Evolutionary conservation across 2,113 vertebrate genomes (phyloP).

Genomic region (Chrysemys picta): DNA sequence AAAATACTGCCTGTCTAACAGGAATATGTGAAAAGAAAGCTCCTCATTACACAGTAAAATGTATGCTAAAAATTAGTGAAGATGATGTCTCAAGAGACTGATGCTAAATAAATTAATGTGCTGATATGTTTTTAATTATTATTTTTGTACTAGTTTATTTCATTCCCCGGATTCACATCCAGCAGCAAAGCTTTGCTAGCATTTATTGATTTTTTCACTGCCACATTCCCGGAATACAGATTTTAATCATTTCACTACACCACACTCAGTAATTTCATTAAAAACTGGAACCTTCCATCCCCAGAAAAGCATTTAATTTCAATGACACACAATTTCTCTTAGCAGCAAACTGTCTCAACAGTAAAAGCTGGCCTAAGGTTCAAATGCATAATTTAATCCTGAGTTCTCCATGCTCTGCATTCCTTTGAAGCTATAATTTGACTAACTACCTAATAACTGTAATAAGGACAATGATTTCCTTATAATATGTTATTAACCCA

Average conservation of each 20-base stretch:
- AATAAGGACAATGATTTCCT: conserved; percentile 92
- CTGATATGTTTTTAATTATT: conserved; percentile 92
- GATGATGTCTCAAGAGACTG: conserved; percentile 87
- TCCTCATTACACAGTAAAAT: conserved; percentile 94
- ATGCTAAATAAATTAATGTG: conserved; percentile 91
- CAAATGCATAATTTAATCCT: conserved; percentile 93
- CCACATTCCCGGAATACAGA: conserved; percentile 96
- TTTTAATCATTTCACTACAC: conserved; percentile 93
- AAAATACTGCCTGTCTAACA: conserved; percentile 86
- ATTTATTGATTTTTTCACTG: conserved; percentile 89
- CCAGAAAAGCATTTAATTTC: conserved; percentile 96
- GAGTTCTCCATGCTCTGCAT: conserved; percentile 87
- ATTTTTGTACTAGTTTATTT: conserved; percentile 88
- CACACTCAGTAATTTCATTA: conserved; percentile 95
- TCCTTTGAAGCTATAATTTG: conserved; percentile 91
- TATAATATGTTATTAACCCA: conserved; percentile 87
- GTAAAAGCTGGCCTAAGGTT: conserved; percentile 94
- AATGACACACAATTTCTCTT: conserved; percentile 91
- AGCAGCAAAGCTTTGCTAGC: conserved; percentile 86
- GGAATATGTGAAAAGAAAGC: conserved; percentile 84
- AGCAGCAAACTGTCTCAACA: conserved; percentile 89
- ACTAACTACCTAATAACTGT: conserved; percentile 95
- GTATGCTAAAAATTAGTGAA: conserved; percentile 90
- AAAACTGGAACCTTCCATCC: conserved; percentile 93
- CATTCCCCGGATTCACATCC: conserved; percentile 82